These are phyloP conservation scores for Saimiri boliviensis DNA, from an alignment of 2,113 vertebrate species.

Conservation along the genomic window DNA sequence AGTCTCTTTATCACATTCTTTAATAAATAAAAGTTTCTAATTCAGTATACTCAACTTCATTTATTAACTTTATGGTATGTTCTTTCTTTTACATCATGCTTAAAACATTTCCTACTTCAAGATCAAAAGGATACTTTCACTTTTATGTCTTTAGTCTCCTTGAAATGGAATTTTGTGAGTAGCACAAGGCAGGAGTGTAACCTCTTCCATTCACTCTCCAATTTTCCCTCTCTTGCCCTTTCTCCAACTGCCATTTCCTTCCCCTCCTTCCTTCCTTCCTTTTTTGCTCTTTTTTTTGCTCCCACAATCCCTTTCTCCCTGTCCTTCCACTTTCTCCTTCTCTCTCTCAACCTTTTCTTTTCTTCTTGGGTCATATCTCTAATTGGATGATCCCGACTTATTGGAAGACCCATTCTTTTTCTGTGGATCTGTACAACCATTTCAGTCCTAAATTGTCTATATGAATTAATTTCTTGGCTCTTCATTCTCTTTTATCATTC, in stretches of 20 bases:
- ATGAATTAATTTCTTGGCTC: neutral
- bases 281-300: neutral
- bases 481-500: neutral
- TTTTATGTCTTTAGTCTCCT: neutral
- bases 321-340: too few species aligned
- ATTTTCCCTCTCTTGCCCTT: neutral
- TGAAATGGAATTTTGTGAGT: neutral
- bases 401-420: neutral
- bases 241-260: fast-evolving
- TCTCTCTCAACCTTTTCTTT: neutral
- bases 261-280: neutral
- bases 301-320: too few species aligned
- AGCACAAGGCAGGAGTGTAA: neutral
- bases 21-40: neutral
- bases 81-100: neutral
- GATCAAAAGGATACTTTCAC: neutral
- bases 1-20: neutral
- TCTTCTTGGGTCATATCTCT: neutral
- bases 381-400: neutral
- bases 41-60: neutral
- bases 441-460: neutral
- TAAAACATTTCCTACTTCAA: neutral
- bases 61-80: neutral
- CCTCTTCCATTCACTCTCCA: neutral
- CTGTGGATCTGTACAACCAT: neutral